Evolutionary conservation across 2,797 vertebrate species (phyloP).

Genomic region (Babyrousa celebensis): DNA sequence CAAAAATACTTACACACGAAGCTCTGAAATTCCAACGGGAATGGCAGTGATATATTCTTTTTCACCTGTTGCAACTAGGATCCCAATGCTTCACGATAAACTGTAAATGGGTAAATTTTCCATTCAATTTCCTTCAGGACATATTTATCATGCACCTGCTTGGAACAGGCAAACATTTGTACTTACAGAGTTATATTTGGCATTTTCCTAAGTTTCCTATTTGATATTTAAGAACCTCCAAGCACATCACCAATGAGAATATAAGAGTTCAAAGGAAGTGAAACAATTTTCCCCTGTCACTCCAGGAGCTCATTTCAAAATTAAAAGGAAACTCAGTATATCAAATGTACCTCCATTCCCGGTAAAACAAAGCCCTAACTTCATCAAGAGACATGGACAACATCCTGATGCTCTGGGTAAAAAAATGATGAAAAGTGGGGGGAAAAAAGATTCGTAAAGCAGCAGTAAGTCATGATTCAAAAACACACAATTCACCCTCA

Average conservation of each 20-base stretch:
- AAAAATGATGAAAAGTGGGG: background rate
- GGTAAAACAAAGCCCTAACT: slow-evolving; percentile 10
- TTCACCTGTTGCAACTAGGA: background rate
- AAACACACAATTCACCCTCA: background rate
- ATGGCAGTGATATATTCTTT: background rate
- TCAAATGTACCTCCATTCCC: slow-evolving; percentile 15
- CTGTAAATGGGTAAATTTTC: background rate
- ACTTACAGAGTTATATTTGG: background rate
- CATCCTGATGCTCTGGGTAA: background rate
- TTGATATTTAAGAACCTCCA: slow-evolving; percentile 47
- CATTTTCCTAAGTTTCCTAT: slow-evolving; percentile 15
- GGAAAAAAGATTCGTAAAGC: background rate
- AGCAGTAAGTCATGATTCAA: background rate
- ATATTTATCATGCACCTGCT: background rate
- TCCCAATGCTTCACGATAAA: slow-evolving; percentile 8
- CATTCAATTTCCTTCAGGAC: slow-evolving; percentile 38
- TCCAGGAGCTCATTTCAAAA: background rate
- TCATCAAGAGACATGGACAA: background rate
- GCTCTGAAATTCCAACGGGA: slow-evolving; percentile 16
- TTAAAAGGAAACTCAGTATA: background rate
- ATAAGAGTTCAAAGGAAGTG: slow-evolving; percentile 4
- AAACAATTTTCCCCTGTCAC: background rate
- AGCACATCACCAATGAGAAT: background rate
- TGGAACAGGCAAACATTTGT: background rate
- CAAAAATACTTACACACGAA: background rate